These are phyloP conservation scores for Thryonomys swinderianus DNA, from an alignment of 2,113 vertebrate species.

Conservation along the genomic window DNA sequence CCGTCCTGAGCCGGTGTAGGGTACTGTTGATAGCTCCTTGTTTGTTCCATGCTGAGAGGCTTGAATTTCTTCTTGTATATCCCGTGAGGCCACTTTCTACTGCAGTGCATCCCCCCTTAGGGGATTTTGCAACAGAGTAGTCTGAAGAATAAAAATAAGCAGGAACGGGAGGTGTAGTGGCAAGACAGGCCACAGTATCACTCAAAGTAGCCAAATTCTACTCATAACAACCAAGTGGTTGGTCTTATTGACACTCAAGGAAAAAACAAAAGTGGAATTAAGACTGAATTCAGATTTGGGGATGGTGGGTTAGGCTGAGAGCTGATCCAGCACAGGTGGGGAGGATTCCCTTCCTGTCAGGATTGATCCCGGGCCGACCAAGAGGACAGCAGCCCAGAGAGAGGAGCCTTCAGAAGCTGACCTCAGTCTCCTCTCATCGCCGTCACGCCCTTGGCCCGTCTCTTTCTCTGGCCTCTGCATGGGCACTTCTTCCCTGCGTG, in stretches of 20 bases:
- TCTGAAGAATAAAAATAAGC: not conserved
- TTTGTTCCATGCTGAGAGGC: not conserved
- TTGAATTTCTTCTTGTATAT: not conserved
- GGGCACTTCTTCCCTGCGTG: not conserved
- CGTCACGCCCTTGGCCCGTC: not conserved
- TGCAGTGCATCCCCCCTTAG: rapidly evolving
- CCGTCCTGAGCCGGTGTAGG: not conserved
- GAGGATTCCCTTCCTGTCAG: not conserved
- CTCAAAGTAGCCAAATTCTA: not conserved
- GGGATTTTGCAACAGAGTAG: too few relatives aligned
- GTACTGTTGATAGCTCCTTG: not conserved
- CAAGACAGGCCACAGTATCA: not conserved
- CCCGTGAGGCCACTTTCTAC: not conserved
- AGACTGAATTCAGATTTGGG: not conserved
- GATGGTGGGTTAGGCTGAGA: not conserved
- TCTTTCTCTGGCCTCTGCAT: not conserved
- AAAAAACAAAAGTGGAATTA: not conserved
- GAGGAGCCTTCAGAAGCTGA: not conserved
- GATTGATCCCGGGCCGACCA: too few relatives aligned
- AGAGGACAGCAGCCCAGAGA: not conserved
- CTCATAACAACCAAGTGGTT: not conserved
- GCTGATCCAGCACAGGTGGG: not conserved
- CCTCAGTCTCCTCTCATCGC: not conserved
- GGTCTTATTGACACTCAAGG: not conserved
- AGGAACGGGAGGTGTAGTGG: not conserved